Conservation (phyloP, 2,888 invertebrate species). For the Lapara coniferarum region DNA sequence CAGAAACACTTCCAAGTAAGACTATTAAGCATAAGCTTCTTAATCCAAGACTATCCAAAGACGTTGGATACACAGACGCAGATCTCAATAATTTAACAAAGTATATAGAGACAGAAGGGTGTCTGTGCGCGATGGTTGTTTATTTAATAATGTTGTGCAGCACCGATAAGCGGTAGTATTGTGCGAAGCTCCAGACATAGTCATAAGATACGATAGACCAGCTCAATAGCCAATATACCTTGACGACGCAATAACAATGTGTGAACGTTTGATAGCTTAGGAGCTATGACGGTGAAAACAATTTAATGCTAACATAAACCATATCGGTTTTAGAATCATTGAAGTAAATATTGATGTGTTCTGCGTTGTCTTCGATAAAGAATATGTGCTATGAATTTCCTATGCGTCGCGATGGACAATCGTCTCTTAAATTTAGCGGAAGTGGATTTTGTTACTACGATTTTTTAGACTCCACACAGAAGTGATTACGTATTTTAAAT, state of each 20-base stretch:
- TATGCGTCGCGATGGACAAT: too few relatives aligned
- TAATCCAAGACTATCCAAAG: constrained; percentile 43
- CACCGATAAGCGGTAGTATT: constrained; percentile 70
- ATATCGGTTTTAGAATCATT: constrained; percentile 6
- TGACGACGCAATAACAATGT: constrained; percentile 15
- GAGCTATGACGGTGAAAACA: neutral
- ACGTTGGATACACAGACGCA: constrained; percentile 48
- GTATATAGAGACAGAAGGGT: constrained; percentile 54
- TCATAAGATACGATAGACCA: constrained; percentile 41
- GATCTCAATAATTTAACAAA: constrained; percentile 61
- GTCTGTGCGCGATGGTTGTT: constrained; percentile 57
- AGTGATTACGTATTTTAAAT: too few relatives aligned
- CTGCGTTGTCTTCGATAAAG: neutral
- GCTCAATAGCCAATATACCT: constrained; percentile 35
- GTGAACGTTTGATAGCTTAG: neutral
- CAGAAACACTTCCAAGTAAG: neutral
- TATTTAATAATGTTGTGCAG: constrained; percentile 77
- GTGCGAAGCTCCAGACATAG: constrained; percentile 51
- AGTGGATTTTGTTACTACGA: too few relatives aligned
- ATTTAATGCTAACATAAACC: constrained; percentile 2
- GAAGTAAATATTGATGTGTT: constrained; percentile 6
- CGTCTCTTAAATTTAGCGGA: too few relatives aligned
- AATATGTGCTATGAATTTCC: neutral
- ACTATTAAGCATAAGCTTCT: constrained; percentile 24
- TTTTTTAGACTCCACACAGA: too few relatives aligned